Conservation (phyloP, 2,797 vertebrate species). For the Falco cherrug region DNA sequence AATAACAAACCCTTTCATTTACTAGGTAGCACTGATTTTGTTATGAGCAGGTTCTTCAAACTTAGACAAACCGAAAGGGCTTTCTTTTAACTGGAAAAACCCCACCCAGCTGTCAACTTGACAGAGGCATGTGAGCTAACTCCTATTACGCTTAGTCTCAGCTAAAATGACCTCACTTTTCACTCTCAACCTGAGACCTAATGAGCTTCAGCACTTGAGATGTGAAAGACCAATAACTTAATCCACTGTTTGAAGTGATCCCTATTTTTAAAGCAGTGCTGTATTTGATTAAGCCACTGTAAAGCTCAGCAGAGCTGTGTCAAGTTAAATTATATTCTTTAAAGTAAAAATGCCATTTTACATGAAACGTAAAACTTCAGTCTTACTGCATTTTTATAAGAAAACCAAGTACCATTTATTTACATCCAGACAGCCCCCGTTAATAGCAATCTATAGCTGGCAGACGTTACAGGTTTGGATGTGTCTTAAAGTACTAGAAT, state of each 20-base stretch:
- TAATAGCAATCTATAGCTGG: slow-evolving; percentile 3
- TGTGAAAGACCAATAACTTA: slow-evolving; percentile 62
- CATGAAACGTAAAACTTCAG: not conserved
- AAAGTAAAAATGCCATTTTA: slow-evolving; percentile 38
- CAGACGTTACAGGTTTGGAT: not conserved
- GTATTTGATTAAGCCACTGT: slow-evolving; percentile 61
- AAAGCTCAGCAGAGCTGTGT: slow-evolving; percentile 43
- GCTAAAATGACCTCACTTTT: slow-evolving; percentile 12
- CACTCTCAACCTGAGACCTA: slow-evolving; percentile 32
- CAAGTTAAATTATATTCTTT: slow-evolving; percentile 56
- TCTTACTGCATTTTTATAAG: slow-evolving; percentile 22
- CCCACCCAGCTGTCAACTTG: not conserved
- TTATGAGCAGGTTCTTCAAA: not conserved
- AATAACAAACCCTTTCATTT: not conserved
- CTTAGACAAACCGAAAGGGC: not conserved
- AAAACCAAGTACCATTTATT: slow-evolving; percentile 34
- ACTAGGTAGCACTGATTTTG: not conserved
- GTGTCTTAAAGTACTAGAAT: not conserved
- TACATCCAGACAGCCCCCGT: not conserved
- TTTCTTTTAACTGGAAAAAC: not conserved
- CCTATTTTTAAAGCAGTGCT: slow-evolving; percentile 50
- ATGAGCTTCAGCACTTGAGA: slow-evolving; percentile 47
- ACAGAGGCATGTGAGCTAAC: not conserved
- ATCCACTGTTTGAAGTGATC: slow-evolving; percentile 57
- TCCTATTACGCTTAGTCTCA: not conserved